Evolutionary conservation across 2,797 vertebrate species (phyloP).

Genomic region (Alosa sapidissima): DNA sequence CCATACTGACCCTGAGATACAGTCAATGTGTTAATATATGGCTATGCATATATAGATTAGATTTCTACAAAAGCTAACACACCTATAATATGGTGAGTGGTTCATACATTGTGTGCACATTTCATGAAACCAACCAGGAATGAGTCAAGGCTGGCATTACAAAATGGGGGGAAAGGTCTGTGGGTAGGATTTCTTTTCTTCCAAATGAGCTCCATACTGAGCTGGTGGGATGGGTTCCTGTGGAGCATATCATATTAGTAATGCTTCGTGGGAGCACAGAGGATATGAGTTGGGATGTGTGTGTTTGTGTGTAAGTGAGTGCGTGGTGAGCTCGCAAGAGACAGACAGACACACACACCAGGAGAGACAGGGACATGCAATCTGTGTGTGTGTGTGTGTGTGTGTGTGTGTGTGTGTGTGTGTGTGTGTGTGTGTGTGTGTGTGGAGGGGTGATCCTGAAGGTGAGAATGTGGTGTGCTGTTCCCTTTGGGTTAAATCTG

Average conservation of each 20-base stretch:
- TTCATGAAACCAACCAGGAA: background rate
- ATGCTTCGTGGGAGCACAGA: conserved; percentile 25
- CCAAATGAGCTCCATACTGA: background rate
- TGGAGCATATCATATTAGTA: conserved; percentile 29
- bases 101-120: background rate
- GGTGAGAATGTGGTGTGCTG: conserved; percentile 26
- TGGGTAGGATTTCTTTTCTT: conserved; percentile 7
- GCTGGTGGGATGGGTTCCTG: background rate
- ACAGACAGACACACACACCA: background rate
- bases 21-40: background rate
- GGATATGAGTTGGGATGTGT: conserved; percentile 31
- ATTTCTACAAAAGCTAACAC: background rate
- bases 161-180: background rate
- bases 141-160: background rate
- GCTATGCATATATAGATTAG: background rate
- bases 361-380: too few species aligned
- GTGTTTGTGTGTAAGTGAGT: background rate
- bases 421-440: background rate
- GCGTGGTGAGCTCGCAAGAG: background rate
- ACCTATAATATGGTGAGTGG: background rate
- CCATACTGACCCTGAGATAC: background rate
- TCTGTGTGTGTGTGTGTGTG: background rate
- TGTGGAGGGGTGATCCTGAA: conserved; percentile 17
- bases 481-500: conserved; percentile 45
- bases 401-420: background rate